A percentile compares a stretch with the other conserved stretches of the same genome.
Evolutionary conservation across 1,140 invertebrate genomes (phyloP).

Genomic region (Phocides pigmalion): DNA sequence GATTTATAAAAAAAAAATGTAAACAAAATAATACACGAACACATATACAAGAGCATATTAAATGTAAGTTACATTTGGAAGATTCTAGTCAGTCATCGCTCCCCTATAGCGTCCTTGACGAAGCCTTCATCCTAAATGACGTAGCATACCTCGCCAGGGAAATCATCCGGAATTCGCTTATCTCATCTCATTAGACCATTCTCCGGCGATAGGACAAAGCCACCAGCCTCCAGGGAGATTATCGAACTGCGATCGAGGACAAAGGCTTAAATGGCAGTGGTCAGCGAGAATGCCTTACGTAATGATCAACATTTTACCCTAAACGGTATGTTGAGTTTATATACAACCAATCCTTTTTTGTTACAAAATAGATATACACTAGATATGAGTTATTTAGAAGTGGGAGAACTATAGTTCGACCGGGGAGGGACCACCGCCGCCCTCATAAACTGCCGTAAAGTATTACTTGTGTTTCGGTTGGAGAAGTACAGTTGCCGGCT

Average conservation of each 20-base stretch:
- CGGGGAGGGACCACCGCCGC: no score
- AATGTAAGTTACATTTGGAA: no score
- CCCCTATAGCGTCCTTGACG: background rate
- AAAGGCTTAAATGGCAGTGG: slow-evolving; percentile 13
- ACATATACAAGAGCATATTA: no score
- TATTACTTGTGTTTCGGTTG: no score
- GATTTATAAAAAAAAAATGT: no score
- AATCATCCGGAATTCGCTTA: slow-evolving; percentile 69
- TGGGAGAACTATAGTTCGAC: no score
- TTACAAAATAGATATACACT: no score
- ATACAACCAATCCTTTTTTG: background rate
- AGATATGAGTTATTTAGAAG: no score
- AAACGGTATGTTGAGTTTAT: background rate
- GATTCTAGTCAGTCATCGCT: background rate
- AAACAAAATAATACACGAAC: no score
- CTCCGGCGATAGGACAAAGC: slow-evolving; percentile 55
- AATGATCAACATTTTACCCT: slow-evolving; percentile 10
- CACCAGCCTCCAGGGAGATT: slow-evolving; percentile 47
- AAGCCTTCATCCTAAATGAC: slow-evolving; percentile 49
- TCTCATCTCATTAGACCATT: slow-evolving; percentile 67
- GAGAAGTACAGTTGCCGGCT: no score
- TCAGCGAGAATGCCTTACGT: slow-evolving; percentile 21
- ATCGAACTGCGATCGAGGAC: slow-evolving; percentile 18
- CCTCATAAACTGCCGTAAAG: no score
- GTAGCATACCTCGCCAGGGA: slow-evolving; percentile 63